Evolutionary conservation across 2,888 invertebrate genomes (phyloP).

Genomic region (Ormyrus nitidulus): DNA sequence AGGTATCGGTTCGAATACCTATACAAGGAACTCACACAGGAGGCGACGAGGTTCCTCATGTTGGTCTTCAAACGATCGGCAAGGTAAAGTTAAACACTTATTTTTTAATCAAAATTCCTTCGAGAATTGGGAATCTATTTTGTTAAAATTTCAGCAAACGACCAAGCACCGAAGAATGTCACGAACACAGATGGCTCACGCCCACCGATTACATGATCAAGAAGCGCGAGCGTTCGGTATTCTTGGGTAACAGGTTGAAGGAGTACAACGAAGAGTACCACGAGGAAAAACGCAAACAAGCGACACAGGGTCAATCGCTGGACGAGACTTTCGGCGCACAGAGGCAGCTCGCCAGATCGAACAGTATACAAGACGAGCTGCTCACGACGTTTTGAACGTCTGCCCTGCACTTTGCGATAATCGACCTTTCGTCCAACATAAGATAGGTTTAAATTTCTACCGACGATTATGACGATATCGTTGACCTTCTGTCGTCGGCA

Average conservation of each 20-base stretch:
- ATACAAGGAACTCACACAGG: conserved; percentile 95
- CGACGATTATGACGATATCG: background rate
- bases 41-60: conserved; percentile 95
- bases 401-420: background rate
- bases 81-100: conserved; percentile 78
- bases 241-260: conserved; percentile 89
- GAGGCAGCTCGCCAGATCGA: conserved; percentile 83
- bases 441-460: background rate
- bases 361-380: conserved; percentile 91
- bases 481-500: background rate
- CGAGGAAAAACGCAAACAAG: conserved; percentile 80
- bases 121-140: too few species aligned
- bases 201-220: conserved; percentile 95
- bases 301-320: conserved; percentile 79
- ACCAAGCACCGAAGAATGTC: conserved; percentile 94
- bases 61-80: conserved; percentile 96
- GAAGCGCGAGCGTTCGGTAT: conserved; percentile 91
- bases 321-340: conserved; percentile 78
- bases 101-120: background rate
- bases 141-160: conserved; percentile 84
- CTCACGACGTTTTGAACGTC: conserved; percentile 76
- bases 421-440: background rate
- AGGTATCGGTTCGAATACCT: conserved; percentile 95
- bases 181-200: conserved; percentile 96
- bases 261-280: conserved; percentile 90